Conservation (phyloP, 2,113 vertebrate species). For the Apodemus sylvaticus region DNA sequence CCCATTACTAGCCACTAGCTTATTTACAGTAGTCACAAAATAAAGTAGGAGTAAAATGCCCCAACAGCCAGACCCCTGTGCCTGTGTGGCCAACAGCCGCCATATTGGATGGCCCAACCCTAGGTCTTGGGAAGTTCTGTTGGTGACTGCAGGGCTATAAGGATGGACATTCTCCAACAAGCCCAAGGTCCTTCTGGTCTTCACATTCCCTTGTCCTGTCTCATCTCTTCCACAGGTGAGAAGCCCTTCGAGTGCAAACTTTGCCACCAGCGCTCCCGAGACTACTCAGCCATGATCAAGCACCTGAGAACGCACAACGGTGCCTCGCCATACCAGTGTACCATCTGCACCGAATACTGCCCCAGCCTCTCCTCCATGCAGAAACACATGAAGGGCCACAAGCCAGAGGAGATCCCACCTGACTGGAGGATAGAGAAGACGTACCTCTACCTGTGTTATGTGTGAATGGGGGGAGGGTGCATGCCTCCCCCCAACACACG, state of each 20-base stretch:
- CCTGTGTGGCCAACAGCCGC: accelerated
- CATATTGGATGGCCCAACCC: accelerated
- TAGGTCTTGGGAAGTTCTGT: neutral
- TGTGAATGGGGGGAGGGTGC: slow-evolving; percentile 80
- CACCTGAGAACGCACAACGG: slow-evolving; percentile 99
- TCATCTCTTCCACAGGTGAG: slow-evolving; percentile 88
- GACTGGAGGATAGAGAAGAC: slow-evolving; percentile 99
- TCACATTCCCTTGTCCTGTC: neutral
- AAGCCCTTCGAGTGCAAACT: slow-evolving; percentile 99
- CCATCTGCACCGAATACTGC: slow-evolving; percentile 99
- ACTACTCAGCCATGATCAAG: slow-evolving; percentile 99
- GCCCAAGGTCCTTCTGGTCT: neutral
- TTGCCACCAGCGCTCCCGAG: slow-evolving; percentile 99
- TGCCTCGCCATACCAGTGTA: slow-evolving; percentile 98
- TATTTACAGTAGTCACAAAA: neutral
- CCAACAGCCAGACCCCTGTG: accelerated
- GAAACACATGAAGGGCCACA: slow-evolving; percentile 99
- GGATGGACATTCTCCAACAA: accelerated
- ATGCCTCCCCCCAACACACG: neutral
- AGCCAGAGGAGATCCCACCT: slow-evolving; percentile 96
- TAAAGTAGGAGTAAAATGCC: neutral
- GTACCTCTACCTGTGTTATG: slow-evolving; percentile 99
- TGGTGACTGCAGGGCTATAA: neutral
- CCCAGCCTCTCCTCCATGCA: slow-evolving; percentile 99
- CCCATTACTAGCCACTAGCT: accelerated